Evolutionary conservation across 1,140 invertebrate genomes (phyloP), one percentile per base, ranked within the genome.

Genomic region (Antheraea mylitta): DNA sequence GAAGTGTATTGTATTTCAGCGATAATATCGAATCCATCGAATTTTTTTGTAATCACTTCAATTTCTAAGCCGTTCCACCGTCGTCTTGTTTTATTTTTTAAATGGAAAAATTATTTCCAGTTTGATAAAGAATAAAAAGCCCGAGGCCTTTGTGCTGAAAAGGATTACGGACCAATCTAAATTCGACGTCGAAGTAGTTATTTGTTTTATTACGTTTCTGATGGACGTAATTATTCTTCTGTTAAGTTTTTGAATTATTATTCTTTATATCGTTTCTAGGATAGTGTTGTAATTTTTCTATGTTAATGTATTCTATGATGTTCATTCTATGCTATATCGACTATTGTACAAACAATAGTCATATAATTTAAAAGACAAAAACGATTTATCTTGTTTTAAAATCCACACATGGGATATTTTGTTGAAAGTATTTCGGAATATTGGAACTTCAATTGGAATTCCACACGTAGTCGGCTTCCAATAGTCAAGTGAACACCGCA

Each of bases 81-180:
- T 53, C 16, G 11, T 53, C 45, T 53, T 36, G 30, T 63, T 77
- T 71, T 66, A 66, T 80, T 76, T 78, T 77, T 69, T 70, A 68
- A 75, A 77, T 68, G 68, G 67, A 53, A 73, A 77, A 74, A 74
- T 75, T 68, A 78, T 80, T 79, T 74, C 68, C 68, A 74, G 66
- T 82, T 80, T 80, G 71, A 77, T 80, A 76, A 77, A 77, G 69
- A 74, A 79, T 76, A 53, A 53, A 80, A 80, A 79, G 74, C 69
- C 68, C 42, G 60, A 63, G 71, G 75, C 76, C 76, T 78, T 79
- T 74, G 63, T 73, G 65, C 70, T 70, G 68, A 69, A 66, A 61
- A 66, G 68, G 74, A 77, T 45, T 59, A 71, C 45, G 71, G 73
- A 73, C 76, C 69, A 78, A 79, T 80, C 70, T 76, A 70, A 77